Evolutionary conservation across 1,140 invertebrate genomes (phyloP).

Genomic region (Heliconius himera): DNA sequence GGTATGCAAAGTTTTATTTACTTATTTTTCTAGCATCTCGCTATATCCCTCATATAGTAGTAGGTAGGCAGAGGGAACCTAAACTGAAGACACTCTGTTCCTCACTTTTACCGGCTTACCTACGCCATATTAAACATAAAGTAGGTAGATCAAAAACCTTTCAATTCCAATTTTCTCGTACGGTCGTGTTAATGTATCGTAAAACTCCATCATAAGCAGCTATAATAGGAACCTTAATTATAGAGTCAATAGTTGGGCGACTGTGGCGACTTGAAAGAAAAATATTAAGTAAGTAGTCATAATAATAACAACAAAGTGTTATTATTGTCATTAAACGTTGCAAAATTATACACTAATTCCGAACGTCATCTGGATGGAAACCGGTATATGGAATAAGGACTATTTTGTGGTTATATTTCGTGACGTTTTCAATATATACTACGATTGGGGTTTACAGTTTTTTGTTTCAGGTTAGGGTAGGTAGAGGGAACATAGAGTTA

Average conservation of each 20-base stretch:
- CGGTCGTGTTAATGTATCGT: slow-evolving; percentile 53
- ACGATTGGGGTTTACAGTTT: not conserved
- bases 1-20: no score
- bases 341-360: slow-evolving; percentile 51
- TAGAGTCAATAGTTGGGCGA: slow-evolving; percentile 34
- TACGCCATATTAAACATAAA: not conserved
- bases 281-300: slow-evolving; percentile 42
- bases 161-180: slow-evolving; percentile 35
- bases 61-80: no score
- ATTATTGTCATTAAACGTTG: slow-evolving; percentile 52
- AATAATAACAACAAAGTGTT: slow-evolving; percentile 48
- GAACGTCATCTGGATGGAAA: slow-evolving; percentile 35
- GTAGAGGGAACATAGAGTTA: no score
- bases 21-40: no score
- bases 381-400: slow-evolving; percentile 4
- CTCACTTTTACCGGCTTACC: no score
- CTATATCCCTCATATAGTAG: no score
- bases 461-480: no score
- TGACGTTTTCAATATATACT: not conserved
- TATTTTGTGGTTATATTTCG: not conserved
- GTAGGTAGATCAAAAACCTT: slow-evolving; percentile 25
- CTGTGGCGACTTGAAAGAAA: slow-evolving; percentile 44
- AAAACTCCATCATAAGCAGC: slow-evolving; percentile 50
- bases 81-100: no score
- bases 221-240: slow-evolving; percentile 44